Evolutionary conservation across 2,797 vertebrate species (phyloP).

Genomic region (Hoplostethus mediterraneus): DNA sequence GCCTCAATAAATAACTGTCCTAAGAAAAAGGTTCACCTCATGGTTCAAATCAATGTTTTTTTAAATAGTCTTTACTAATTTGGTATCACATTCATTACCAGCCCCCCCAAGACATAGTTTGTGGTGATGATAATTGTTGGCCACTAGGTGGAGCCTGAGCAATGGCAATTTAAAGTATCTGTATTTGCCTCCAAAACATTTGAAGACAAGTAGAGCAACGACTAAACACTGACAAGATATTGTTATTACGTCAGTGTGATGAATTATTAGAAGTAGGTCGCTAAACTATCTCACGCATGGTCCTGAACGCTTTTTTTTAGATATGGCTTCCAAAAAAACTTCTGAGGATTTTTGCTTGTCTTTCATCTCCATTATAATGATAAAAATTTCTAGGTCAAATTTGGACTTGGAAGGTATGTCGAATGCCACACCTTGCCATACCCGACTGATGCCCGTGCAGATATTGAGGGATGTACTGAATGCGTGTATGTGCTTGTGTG

Average conservation of each 20-base stretch:
- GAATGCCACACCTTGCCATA: too few species aligned
- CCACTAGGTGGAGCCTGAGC: slow-evolving; percentile 53
- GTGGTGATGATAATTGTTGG: slow-evolving; percentile 12
- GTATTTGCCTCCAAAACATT: neutral
- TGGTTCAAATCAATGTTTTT: neutral
- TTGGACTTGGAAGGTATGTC: too few species aligned
- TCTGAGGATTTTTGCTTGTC: too few species aligned
- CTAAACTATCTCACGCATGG: too few species aligned
- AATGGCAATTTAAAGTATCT: slow-evolving; percentile 2
- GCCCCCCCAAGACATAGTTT: neutral
- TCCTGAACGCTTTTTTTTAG: too few species aligned
- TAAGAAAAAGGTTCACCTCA: slow-evolving; percentile 24
- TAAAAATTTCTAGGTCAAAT: too few species aligned
- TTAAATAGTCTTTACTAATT: neutral
- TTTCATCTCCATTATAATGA: too few species aligned
- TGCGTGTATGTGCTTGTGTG: slow-evolving; percentile 1
- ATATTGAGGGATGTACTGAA: neutral
- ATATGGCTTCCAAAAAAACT: too few species aligned
- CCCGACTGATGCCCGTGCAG: neutral
- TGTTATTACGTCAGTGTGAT: too few species aligned
- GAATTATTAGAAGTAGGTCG: too few species aligned
- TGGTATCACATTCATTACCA: neutral
- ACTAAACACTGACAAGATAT: too few species aligned
- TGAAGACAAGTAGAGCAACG: too few species aligned
- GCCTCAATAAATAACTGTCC: slow-evolving; percentile 85